Conservation (phyloP, 2,113 vertebrate species). For the Strigops habroptila region DNA sequence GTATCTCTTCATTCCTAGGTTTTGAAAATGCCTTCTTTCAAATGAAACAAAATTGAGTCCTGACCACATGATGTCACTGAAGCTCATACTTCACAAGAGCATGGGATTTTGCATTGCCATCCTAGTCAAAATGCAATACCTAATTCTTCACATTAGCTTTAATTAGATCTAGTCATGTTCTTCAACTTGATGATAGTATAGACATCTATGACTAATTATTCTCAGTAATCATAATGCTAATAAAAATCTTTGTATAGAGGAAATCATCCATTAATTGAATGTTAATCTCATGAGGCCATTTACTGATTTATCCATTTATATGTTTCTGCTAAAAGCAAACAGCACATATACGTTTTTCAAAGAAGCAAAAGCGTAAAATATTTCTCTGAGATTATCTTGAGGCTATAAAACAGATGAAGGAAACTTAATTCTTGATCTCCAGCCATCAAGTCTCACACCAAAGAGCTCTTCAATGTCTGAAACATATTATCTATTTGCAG, state of each 20-base stretch:
- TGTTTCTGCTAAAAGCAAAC: slow-evolving; percentile 6
- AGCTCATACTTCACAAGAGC: slow-evolving; percentile 47
- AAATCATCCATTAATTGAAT: slow-evolving; percentile 46
- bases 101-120: slow-evolving; percentile 26
- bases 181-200: neutral
- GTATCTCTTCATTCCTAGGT: neutral
- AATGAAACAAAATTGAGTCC: slow-evolving; percentile 28
- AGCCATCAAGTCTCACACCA: neutral
- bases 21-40: neutral
- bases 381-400: neutral
- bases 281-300: slow-evolving; percentile 28
- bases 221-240: slow-evolving; percentile 40
- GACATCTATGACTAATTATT: slow-evolving; percentile 42
- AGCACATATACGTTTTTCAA: neutral
- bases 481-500: neutral
- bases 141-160: neutral
- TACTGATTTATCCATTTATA: slow-evolving; percentile 29
- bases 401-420: neutral
- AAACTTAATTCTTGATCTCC: neutral
- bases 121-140: neutral
- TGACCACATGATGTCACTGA: slow-evolving; percentile 69
- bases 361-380: neutral
- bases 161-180: slow-evolving; percentile 46
- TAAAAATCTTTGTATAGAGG: slow-evolving; percentile 46
- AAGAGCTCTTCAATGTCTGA: neutral